Evolutionary conservation across 2,888 invertebrate genomes (phyloP), one percentile per base, ranked within the genome.

Genomic region (Euplexia lucipara): DNA sequence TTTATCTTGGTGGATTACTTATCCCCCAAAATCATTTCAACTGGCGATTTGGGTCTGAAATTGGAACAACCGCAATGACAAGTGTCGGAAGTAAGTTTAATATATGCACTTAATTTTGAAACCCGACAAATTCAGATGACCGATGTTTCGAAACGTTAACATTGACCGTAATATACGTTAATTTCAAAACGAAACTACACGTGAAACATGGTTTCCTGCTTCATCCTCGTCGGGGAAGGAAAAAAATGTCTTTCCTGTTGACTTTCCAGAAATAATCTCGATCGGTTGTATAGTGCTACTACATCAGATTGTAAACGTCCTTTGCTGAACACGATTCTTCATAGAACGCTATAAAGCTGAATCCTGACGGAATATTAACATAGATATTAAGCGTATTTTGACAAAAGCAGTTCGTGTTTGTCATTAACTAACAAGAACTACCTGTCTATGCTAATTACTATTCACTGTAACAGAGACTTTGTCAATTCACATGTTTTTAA

Each of bases 81-180:
- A 64, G 9, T 22, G 12, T 4, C 20, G 16, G 16, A 58, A 22
- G 18, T 26, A 12, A 48, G 32, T 44, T 66, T 34, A 9, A 8
- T n/a, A 8, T 12, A 32, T 26, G 64, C 72, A 53, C 39, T 69
- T 39, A 54, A 54, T 49, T 64, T 41, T 0, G 48, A 49, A 32
- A 72, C 48, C 41, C 47, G 62, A 42, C 47, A 52, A 14, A 10
- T 30, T 30, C 12, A 48, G 22, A 39, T 72, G 30, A 51, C 42
- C 30, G 34, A 64, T 53, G 52, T 18, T 35, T 35, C 18, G n/a
- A 44, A 53, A 49, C 39, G 14, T 58, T 48, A 66, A 58, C 57
- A 49, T 57, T 73, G 68, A 74, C 57, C 68, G 30, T 39, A 70
- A 70, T 67, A 67, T 66, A 73, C 52, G 57, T 42, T 39, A 9